Evolutionary conservation across 2,797 vertebrate genomes (phyloP).

Genomic region (Amniataba percoides): DNA sequence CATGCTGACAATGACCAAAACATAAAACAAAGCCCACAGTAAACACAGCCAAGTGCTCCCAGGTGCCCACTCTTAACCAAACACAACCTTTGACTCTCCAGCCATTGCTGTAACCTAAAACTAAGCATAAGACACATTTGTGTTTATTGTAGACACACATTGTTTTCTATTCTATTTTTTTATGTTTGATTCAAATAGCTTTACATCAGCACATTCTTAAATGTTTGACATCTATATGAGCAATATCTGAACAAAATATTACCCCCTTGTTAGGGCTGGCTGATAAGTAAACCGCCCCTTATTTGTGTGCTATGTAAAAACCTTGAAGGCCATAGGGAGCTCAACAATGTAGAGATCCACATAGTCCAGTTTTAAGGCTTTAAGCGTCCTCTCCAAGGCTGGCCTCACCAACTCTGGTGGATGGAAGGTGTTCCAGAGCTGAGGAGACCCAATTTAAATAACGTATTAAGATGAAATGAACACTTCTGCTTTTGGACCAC

Average conservation of each 20-base stretch:
- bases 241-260: not conserved
- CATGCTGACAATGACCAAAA: not conserved
- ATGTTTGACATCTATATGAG: not conserved
- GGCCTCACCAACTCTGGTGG: slow-evolving; percentile 89
- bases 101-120: not conserved
- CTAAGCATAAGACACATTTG: not conserved
- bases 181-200: not conserved
- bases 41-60: not conserved
- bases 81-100: not conserved
- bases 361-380: slow-evolving; percentile 89
- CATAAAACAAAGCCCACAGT: not conserved
- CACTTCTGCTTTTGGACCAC: not conserved
- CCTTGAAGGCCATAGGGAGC: slow-evolving; percentile 95
- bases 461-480: not conserved
- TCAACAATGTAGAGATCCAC: slow-evolving; percentile 96
- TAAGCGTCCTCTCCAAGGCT: slow-evolving; percentile 89
- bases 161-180: not conserved
- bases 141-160: not conserved
- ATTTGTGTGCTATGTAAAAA: slow-evolving; percentile 47
- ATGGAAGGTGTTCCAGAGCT: slow-evolving; percentile 95
- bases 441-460: slow-evolving; percentile 2
- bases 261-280: not conserved
- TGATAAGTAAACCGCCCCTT: slow-evolving; percentile 6
- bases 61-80: not conserved
- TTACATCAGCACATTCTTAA: not conserved